phyloP scores from a whole-genome alignment of 2,113 vertebrate species.

The Dunckerocampus dactyliophorus region DNA sequence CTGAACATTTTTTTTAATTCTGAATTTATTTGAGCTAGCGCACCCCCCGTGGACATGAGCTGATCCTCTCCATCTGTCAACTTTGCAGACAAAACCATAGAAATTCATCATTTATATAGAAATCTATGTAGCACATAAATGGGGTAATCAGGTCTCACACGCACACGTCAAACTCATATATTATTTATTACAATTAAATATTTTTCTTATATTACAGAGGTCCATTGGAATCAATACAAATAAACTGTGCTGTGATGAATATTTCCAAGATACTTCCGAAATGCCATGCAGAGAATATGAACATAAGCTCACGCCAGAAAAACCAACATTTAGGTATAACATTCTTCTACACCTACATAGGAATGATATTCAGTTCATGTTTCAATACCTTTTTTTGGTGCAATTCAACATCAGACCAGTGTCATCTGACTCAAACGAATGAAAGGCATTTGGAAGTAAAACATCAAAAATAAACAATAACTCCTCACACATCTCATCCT shows the following conservation, averaged over 20 bases:
- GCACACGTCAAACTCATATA: constrained; percentile 74
- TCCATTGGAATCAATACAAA: constrained; percentile 81
- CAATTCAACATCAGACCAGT: constrained; percentile 55
- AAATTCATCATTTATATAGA: background rate
- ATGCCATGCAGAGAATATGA: constrained; percentile 70
- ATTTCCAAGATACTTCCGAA: constrained; percentile 73
- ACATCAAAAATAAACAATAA: constrained; percentile 44
- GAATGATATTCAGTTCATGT: constrained; percentile 50
- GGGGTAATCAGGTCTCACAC: constrained; percentile 3
- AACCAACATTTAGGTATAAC: constrained; percentile 43
- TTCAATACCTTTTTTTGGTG: constrained; percentile 47
- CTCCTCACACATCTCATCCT: constrained; percentile 29
- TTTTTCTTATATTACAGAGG: constrained; percentile 78
- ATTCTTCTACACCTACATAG: constrained; percentile 55
- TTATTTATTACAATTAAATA: constrained; percentile 85
- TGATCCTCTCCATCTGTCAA: constrained; percentile 33
- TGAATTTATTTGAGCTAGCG: too few species aligned
- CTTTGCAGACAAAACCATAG: background rate
- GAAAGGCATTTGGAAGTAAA: constrained; percentile 59
- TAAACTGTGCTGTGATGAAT: constrained; percentile 76
- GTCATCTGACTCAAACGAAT: constrained; percentile 43
- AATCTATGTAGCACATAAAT: too few species aligned
- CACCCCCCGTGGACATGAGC: too few species aligned
- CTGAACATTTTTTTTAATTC: too few species aligned
- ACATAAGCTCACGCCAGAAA: constrained; percentile 60